phyloP scores from a whole-genome alignment of 2,888 invertebrate genomes.

The Bugula neritina region DNA sequence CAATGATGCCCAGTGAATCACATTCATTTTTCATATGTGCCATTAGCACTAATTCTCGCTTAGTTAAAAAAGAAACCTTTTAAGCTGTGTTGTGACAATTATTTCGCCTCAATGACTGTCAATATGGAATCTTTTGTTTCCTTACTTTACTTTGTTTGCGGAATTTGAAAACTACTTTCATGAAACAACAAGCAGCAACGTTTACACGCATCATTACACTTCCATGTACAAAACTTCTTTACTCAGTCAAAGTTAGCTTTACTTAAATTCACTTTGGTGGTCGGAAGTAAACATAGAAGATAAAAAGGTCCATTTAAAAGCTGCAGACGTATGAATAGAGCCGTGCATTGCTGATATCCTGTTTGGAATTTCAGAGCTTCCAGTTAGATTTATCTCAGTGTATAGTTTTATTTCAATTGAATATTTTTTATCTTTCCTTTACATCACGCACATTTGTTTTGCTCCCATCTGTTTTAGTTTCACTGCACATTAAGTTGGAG shows the following conservation, averaged over 20 bases:
- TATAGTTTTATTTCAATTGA: neutral
- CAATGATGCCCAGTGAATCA: conserved; percentile 12
- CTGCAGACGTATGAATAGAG: neutral
- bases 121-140: conserved; percentile 19
- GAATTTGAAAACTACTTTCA: conserved; percentile 11
- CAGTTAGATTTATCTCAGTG: neutral
- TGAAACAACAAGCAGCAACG: conserved; percentile 24
- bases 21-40: neutral
- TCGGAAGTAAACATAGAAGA: neutral
- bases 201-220: neutral
- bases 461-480: no score
- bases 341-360: neutral
- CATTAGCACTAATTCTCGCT: conserved; percentile 22
- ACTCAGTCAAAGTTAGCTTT: no score
- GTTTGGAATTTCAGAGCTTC: neutral
- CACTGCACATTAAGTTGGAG: no score
- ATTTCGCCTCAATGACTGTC: conserved; percentile 7
- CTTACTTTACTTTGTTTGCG: neutral
- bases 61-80: conserved; percentile 7
- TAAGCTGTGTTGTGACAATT: conserved; percentile 23
- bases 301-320: neutral
- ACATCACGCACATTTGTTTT: no score
- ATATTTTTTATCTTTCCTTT: neutral
- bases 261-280: neutral
- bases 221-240: neutral